A percentile compares a stretch with the other conserved stretches of the same genome.
Evolutionary conservation across 2,797 vertebrate genomes (phyloP).

Genomic region (Philypnodon macrostomus): DNA sequence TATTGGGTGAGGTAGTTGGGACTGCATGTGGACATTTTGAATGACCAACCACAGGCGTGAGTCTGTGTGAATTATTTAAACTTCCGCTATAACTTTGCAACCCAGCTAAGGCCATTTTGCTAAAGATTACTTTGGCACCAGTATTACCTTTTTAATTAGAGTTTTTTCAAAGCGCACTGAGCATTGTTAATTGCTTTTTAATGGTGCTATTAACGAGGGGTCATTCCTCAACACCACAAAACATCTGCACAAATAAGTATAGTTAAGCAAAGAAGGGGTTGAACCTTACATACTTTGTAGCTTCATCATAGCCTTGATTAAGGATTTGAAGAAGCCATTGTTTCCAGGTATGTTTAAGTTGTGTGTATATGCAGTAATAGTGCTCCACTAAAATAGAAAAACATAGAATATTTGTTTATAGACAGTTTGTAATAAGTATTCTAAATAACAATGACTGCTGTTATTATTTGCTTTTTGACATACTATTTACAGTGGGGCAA

Average conservation of each 20-base stretch:
- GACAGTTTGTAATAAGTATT: too few relatives aligned
- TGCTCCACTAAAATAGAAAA: background rate
- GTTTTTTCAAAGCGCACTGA: conserved; percentile 50
- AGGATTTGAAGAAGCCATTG: conserved; percentile 33
- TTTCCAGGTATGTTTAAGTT: conserved; percentile 34
- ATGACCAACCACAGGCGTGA: too few relatives aligned
- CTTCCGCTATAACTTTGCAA: too few relatives aligned
- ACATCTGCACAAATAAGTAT: conserved; percentile 65
- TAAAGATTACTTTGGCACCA: conserved; percentile 24
- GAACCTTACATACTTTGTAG: conserved; percentile 35
- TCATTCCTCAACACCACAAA: conserved; percentile 66
- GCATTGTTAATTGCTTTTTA: conserved; percentile 79
- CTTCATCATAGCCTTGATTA: conserved; percentile 61
- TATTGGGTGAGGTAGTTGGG: too few relatives aligned
- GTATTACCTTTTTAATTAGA: conserved; percentile 20
- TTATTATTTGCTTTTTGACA: too few relatives aligned
- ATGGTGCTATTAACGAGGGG: conserved; percentile 76
- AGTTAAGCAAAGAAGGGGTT: conserved; percentile 32
- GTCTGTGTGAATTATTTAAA: too few relatives aligned
- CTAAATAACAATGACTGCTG: too few relatives aligned
- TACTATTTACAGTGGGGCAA: too few relatives aligned
- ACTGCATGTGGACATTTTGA: too few relatives aligned
- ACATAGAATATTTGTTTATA: too few relatives aligned
- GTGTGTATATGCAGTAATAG: background rate
- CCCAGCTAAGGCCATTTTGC: background rate